Percentiles rank a stretch among this genome's conserved stretches.
These are phyloP conservation scores for Venustaconcha ellipsiformis DNA, from an alignment of 1,140 invertebrate species.

Conservation along the genomic window DNA sequence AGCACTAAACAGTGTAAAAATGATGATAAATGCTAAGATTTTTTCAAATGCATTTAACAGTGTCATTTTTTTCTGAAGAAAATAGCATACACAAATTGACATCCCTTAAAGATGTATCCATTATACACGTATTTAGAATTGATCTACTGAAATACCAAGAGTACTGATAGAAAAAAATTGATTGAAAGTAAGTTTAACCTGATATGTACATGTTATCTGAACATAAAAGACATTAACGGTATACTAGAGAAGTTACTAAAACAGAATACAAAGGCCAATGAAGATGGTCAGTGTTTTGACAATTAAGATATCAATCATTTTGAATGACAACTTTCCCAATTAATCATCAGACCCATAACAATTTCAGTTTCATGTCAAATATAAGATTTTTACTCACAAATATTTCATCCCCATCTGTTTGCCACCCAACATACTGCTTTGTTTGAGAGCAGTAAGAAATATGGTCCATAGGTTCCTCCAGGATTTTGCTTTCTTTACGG, in stretches of 20 bases:
- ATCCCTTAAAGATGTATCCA: too few species aligned
- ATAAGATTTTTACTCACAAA: constrained; percentile 50
- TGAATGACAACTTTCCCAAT: not conserved
- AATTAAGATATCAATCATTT: not conserved
- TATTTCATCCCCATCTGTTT: constrained; percentile 51
- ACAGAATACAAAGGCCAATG: not conserved
- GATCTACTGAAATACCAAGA: too few species aligned
- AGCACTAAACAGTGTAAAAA: too few species aligned
- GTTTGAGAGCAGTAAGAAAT: constrained; percentile 53
- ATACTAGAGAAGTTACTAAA: not conserved
- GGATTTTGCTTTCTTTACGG: constrained; percentile 41
- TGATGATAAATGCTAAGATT: too few species aligned
- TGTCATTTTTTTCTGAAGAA: too few species aligned
- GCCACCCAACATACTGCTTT: constrained; percentile 63
- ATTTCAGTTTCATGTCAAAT: not conserved
- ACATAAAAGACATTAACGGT: not conserved
- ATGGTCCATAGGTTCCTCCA: constrained; percentile 57
- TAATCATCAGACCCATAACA: not conserved
- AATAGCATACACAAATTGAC: too few species aligned
- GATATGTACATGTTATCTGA: too few species aligned
- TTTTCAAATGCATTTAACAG: too few species aligned
- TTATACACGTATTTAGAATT: too few species aligned
- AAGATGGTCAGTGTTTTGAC: not conserved
- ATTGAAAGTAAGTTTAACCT: too few species aligned
- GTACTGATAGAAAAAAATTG: too few species aligned